Percentiles rank a stretch among this genome's conserved stretches.
These are phyloP conservation scores for Samia ricini DNA, from an alignment of 1,140 invertebrate species.

Conservation along the genomic window DNA sequence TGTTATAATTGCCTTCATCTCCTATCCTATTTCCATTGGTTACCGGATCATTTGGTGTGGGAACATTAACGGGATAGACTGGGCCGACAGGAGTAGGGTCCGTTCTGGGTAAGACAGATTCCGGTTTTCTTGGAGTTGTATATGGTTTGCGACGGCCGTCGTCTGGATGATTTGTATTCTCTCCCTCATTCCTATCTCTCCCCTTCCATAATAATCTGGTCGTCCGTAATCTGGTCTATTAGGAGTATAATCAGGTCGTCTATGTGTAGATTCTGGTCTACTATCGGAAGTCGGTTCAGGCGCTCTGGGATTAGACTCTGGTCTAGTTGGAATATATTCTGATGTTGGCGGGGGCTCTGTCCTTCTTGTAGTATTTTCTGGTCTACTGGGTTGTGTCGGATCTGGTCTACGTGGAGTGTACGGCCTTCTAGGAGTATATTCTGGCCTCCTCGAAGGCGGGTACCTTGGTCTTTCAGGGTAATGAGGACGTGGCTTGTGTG, in stretches of 20 bases:
- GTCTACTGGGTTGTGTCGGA: conserved; percentile 18
- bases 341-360: conserved; percentile 20
- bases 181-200: conserved; percentile 31
- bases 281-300: conserved; percentile 8
- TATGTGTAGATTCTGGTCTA: conserved; percentile 6
- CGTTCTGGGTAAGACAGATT: neutral
- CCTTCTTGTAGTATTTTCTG: conserved; percentile 15
- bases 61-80: neutral
- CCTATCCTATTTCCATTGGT: conserved; percentile 41
- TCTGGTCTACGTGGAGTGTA: conserved; percentile 17
- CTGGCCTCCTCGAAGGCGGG: conserved; percentile 15
- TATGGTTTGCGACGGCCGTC: conserved; percentile 9
- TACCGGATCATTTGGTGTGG: conserved; percentile 9
- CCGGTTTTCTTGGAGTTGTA: conserved; percentile 5
- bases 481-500: conserved; percentile 15
- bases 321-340: conserved; percentile 31
- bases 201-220: conserved; percentile 27
- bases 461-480: conserved; percentile 10
- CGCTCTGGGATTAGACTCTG: conserved; percentile 16
- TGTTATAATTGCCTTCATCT: conserved; percentile 35
- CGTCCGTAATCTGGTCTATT: conserved; percentile 28
- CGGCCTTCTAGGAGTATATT: conserved; percentile 8
- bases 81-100: conserved; percentile 1
- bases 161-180: conserved; percentile 9
- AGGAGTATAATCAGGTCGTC: conserved; percentile 28